Conservation (phyloP, 2,113 vertebrate species). For the Syngnathus floridae region DNA sequence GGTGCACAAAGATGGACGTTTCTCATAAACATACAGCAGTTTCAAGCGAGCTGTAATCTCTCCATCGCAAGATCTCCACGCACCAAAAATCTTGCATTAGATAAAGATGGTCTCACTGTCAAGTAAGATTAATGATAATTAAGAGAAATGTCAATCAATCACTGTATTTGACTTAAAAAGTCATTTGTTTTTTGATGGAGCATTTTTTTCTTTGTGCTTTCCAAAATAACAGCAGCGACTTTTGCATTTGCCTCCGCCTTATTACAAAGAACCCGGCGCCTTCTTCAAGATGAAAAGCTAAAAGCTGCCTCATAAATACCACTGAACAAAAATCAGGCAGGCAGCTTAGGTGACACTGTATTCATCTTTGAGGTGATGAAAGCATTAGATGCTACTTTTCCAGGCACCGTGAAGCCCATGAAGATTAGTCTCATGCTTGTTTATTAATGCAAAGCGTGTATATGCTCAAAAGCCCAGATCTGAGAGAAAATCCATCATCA, state of each 20-base stretch:
- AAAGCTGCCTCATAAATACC: conserved; percentile 21
- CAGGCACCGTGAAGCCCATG: conserved; percentile 17
- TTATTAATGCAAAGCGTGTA: conserved; percentile 35
- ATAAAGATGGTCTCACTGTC: no score
- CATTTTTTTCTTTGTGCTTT: not conserved
- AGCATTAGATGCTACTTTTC: conserved; percentile 18
- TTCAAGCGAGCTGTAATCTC: no score
- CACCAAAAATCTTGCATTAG: no score
- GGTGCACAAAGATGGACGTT: no score
- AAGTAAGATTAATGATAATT: no score
- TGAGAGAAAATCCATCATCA: conserved; percentile 38
- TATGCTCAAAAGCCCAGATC: conserved; percentile 36
- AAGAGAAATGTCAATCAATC: not conserved
- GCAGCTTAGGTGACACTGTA: conserved; percentile 15
- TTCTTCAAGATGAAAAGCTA: conserved; percentile 9
- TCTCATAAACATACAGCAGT: no score
- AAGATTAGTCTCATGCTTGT: conserved; percentile 39
- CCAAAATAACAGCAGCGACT: not conserved
- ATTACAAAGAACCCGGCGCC: not conserved
- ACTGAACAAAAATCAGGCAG: conserved; percentile 26
- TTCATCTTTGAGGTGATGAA: conserved; percentile 27
- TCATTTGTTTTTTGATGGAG: not conserved
- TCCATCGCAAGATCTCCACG: no score
- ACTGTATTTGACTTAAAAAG: not conserved
- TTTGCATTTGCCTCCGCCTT: not conserved